These are phyloP conservation scores for Sebastes vulpes DNA, from an alignment of 2,797 vertebrate species.

Conservation along the genomic window DNA sequence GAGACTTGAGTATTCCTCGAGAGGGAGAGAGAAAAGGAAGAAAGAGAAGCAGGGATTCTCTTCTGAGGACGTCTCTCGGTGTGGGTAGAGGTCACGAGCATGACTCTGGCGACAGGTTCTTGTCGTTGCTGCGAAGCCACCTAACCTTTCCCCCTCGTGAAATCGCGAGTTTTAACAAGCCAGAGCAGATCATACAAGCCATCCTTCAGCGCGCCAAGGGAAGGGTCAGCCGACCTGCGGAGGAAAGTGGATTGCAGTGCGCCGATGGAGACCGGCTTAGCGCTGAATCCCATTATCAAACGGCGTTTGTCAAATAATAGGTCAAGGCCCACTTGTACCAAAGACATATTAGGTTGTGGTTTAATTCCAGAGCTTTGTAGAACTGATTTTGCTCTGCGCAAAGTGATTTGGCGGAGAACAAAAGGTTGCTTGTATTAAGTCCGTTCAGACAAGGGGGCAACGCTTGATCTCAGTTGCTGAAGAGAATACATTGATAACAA, in stretches of 20 bases:
- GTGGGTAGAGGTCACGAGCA: constrained; percentile 34
- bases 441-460: constrained; percentile 20
- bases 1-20: constrained; percentile 19
- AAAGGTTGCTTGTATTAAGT: constrained; percentile 37
- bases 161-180: constrained; percentile 72
- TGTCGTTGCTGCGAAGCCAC: constrained; percentile 15
- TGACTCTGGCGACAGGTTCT: constrained; percentile 48
- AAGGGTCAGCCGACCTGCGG: constrained; percentile 67
- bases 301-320: constrained; percentile 71
- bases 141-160: constrained; percentile 55
- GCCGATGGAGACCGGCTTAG: constrained; percentile 60
- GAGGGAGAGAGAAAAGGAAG: background rate
- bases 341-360: constrained; percentile 66
- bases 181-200: constrained; percentile 53
- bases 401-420: constrained; percentile 41
- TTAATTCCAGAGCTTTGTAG: constrained; percentile 60
- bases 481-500: constrained; percentile 8
- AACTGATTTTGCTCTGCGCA: constrained; percentile 38
- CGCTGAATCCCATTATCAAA: constrained; percentile 77
- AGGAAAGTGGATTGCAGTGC: constrained; percentile 67
- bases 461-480: constrained; percentile 22
- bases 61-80: constrained; percentile 15
- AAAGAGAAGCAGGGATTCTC: background rate
- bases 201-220: constrained; percentile 59
- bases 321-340: constrained; percentile 71